Evolutionary conservation across 2,888 invertebrate species (phyloP).

Genomic region (Mimachlamys varia): DNA sequence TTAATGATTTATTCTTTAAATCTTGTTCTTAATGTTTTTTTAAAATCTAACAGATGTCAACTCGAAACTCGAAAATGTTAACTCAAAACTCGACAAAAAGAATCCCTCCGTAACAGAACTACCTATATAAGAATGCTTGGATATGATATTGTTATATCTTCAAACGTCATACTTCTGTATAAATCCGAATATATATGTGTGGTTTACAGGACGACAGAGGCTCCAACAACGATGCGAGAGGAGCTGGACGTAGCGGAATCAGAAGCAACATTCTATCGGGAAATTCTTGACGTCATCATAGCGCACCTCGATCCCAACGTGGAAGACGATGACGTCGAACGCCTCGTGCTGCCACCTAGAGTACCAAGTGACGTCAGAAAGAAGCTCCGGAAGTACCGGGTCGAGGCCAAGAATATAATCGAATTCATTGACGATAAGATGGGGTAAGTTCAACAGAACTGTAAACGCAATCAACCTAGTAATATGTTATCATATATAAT

Average conservation of each 20-base stretch:
- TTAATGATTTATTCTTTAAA: too few species aligned
- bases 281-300: neutral
- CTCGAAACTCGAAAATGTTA: too few species aligned
- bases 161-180: too few species aligned
- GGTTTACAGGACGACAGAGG: neutral
- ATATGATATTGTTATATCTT: too few species aligned
- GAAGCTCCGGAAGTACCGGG: neutral
- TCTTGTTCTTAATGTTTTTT: too few species aligned
- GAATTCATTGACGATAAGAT: neutral
- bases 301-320: neutral
- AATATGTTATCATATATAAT: too few species aligned
- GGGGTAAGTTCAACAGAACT: neutral
- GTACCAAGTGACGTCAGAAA: constrained; percentile 10
- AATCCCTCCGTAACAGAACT: too few species aligned
- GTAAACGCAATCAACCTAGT: neutral
- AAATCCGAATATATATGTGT: too few species aligned
- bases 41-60: too few species aligned
- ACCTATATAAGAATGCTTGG: too few species aligned
- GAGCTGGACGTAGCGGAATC: neutral
- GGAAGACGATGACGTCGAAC: neutral
- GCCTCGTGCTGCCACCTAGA: neutral
- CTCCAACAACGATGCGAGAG: neutral
- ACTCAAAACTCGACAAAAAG: too few species aligned
- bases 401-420: neutral
- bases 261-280: neutral